A percentile compares a stretch with the other conserved stretches of the same genome.
These are phyloP conservation scores for Sebastes steindachneri DNA, from an alignment of 2,797 vertebrate genomes.

Conservation along the genomic window DNA sequence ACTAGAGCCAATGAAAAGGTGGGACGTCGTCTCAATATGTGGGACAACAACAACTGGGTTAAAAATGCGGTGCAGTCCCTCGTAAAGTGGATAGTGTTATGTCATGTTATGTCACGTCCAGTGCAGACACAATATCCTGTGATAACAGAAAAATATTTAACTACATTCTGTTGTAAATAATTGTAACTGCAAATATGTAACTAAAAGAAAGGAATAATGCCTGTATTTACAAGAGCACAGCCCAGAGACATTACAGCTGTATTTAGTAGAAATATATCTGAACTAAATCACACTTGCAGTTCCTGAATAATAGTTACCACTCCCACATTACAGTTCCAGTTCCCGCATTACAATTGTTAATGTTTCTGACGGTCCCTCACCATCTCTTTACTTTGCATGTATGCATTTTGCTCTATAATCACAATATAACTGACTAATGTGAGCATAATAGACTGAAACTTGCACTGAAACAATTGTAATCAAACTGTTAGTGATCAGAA, in stretches of 20 bases:
- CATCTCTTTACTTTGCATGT: not conserved
- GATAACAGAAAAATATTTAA: not conserved
- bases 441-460: not conserved
- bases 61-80: too few species aligned
- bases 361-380: not conserved
- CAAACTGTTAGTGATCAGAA: not conserved
- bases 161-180: not conserved
- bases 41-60: too few species aligned
- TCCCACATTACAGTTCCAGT: not conserved
- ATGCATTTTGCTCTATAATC: not conserved
- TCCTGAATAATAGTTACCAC: not conserved
- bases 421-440: not conserved
- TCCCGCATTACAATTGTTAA: not conserved
- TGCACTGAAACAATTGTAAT: not conserved
- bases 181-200: not conserved
- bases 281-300: not conserved
- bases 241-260: not conserved
- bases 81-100: not conserved
- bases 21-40: too few species aligned
- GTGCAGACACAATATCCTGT: not conserved
- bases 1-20: too few species aligned
- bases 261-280: not conserved
- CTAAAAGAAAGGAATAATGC: not conserved
- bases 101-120: not conserved
- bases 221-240: not conserved